Percentiles rank a stretch among this genome's conserved stretches.
phyloP scores from a whole-genome alignment of 2,113 vertebrate species.

The Martes martes region DNA sequence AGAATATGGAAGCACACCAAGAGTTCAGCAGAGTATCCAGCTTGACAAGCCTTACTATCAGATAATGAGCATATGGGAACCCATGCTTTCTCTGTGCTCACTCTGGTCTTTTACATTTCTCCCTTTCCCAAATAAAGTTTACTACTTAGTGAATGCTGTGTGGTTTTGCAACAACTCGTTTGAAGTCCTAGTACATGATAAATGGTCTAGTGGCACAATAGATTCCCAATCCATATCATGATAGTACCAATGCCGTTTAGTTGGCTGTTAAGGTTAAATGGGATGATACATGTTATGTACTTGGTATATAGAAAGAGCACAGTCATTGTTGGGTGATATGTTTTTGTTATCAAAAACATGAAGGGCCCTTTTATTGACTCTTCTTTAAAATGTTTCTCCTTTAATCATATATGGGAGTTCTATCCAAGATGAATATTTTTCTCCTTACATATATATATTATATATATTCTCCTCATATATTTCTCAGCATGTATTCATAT shows the following conservation, averaged over 20 bases:
- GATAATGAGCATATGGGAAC: not conserved
- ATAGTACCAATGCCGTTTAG: not conserved
- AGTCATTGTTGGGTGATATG: not conserved
- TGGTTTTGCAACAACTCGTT: not conserved
- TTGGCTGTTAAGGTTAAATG: not conserved
- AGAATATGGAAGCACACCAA: not conserved
- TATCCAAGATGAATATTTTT: not conserved
- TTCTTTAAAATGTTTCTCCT: not conserved
- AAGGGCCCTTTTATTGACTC: not conserved
- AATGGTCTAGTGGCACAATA: not conserved
- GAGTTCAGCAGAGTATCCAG: not conserved
- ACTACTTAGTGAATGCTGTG: not conserved
- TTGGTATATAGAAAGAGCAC: not conserved
- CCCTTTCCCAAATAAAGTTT: not conserved
- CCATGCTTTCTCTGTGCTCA: not conserved
- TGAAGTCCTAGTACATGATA: not conserved
- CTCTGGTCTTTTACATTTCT: not conserved
- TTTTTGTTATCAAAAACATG: constrained; percentile 33
- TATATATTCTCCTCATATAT: too few relatives aligned
- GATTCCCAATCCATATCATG: not conserved
- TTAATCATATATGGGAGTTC: not conserved
- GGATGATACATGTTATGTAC: not conserved
- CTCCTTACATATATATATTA: too few relatives aligned
- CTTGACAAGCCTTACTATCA: not conserved
- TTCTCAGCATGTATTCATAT: not conserved